A percentile compares a stretch with the other conserved stretches of the same genome.
phyloP scores from a whole-genome alignment of 2,113 vertebrate species.

The cat (Felis catus) region F.catus_Fca126_mat1.0 CM031420.1:99322001-99322500 shows the following conservation, averaged over 20 bases:
- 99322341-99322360: not conserved
- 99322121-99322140: not conserved
- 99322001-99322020: not conserved
- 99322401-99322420: not conserved
- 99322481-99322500: not conserved
- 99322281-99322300: not conserved
- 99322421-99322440: fast-evolving
- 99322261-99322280: not conserved
- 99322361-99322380: not conserved
- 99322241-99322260: not conserved
- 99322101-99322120: not conserved
- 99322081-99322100: not conserved
- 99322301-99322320: not conserved
- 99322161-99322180: not conserved
- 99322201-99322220: not conserved
- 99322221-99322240: not conserved
- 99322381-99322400: not conserved
- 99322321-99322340: not conserved
- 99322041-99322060: not conserved
- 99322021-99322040: not conserved
- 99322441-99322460: fast-evolving
- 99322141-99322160: not conserved
- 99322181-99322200: not conserved
- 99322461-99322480: not conserved
- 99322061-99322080: not conserved